These are phyloP conservation scores for Pogonomyrmex barbatus DNA, from an alignment of 1,140 invertebrate species.

Conservation along the genomic window DNA sequence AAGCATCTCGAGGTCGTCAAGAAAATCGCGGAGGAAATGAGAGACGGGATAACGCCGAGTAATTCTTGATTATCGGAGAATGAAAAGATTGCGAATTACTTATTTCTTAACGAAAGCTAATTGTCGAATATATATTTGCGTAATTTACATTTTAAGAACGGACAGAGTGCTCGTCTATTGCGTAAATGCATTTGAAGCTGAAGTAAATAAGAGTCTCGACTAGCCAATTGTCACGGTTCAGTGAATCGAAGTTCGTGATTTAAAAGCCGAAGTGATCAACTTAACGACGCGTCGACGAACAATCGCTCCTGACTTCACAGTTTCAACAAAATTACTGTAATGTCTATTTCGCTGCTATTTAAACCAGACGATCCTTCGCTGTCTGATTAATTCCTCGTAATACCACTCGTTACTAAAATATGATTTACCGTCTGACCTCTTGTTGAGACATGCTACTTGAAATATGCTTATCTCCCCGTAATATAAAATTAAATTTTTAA, in stretches of 20 bases:
- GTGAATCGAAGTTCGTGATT: conserved; percentile 51
- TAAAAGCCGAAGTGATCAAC: conserved; percentile 59
- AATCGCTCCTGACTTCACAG: conserved; percentile 39
- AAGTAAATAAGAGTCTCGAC: conserved; percentile 53
- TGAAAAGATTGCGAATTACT: conserved; percentile 24
- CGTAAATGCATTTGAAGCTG: conserved; percentile 52
- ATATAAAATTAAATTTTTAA: background rate
- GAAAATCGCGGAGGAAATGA: background rate
- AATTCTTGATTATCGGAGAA: conserved; percentile 38
- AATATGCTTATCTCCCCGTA: background rate
- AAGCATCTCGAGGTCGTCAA: conserved; percentile 13
- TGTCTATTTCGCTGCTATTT: conserved; percentile 39
- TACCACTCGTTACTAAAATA: conserved; percentile 4
- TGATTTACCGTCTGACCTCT: background rate
- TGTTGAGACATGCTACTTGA: conserved; percentile 21
- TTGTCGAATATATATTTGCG: conserved; percentile 49
- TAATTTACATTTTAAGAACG: conserved; percentile 43
- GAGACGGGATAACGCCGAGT: background rate
- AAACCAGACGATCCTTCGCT: background rate
- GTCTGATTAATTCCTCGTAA: conserved; percentile 28
- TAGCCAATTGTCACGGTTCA: conserved; percentile 41
- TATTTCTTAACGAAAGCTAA: conserved; percentile 53
- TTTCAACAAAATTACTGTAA: conserved; percentile 42
- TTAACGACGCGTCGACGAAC: conserved; percentile 41
- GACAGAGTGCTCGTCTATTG: conserved; percentile 43